phyloP scores from a whole-genome alignment of 1,140 invertebrate genomes.

The Trachymyrmex cornetzi region DNA sequence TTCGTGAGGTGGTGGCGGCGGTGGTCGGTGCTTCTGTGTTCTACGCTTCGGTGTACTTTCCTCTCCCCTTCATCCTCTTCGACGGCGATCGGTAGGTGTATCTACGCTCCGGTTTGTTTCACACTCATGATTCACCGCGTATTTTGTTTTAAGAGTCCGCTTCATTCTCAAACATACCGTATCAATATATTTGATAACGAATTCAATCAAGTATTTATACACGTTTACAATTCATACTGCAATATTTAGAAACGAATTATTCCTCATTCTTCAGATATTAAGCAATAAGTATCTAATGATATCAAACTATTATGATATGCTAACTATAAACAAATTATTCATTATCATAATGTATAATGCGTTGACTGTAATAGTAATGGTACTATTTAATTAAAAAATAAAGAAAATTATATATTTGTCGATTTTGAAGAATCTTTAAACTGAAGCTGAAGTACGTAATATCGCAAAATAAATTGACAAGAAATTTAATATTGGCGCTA shows the following conservation, averaged over 20 bases:
- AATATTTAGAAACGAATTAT: neutral
- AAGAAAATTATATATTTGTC: too few species aligned
- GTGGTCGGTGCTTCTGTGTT: constrained; percentile 59
- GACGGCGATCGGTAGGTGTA: constrained; percentile 44
- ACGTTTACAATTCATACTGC: constrained; percentile 12
- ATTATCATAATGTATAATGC: too few species aligned
- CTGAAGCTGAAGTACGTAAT: too few species aligned
- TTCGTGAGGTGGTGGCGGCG: constrained; percentile 62
- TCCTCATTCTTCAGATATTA: neutral
- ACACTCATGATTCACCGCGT: constrained; percentile 54
- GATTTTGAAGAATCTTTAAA: too few species aligned
- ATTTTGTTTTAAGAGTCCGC: constrained; percentile 59
- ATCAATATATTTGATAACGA: constrained; percentile 36
- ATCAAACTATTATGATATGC: too few species aligned
- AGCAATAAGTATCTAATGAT: neutral
- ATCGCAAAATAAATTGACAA: too few species aligned
- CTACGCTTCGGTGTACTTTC: constrained; percentile 43
- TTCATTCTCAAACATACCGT: constrained; percentile 6
- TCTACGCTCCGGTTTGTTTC: constrained; percentile 53
- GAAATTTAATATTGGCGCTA: too few species aligned
- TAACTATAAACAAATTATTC: too few species aligned
- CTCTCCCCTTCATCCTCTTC: neutral
- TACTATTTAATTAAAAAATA: too few species aligned
- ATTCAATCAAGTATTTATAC: constrained; percentile 35
- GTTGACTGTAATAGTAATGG: neutral